These are phyloP conservation scores for Eupithecia insigniata DNA, from an alignment of 2,888 invertebrate species.

Conservation along the genomic window DNA sequence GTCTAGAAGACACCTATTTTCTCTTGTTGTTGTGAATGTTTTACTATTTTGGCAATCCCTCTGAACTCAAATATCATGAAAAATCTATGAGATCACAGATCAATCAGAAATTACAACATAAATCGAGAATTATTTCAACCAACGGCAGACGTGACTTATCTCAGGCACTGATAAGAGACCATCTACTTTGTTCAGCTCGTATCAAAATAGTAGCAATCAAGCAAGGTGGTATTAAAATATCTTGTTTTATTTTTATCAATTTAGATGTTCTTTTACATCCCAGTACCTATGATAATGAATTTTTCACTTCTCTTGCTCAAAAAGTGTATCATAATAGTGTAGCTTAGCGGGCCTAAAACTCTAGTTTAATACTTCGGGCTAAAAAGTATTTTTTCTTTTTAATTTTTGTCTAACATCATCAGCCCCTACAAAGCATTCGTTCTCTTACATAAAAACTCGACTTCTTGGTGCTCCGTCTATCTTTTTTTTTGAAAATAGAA, in stretches of 20 bases:
- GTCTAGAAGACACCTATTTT: too few relatives aligned
- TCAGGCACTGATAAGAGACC: constrained; percentile 4
- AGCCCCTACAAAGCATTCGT: too few relatives aligned
- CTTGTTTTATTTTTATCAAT: background rate
- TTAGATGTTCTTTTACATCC: background rate
- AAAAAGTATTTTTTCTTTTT: too few relatives aligned
- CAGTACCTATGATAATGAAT: background rate
- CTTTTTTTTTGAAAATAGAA: too few relatives aligned
- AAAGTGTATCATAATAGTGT: too few relatives aligned
- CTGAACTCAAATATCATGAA: background rate
- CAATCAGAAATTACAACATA: background rate
- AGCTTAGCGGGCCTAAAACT: too few relatives aligned
- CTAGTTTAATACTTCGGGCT: too few relatives aligned
- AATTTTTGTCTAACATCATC: too few relatives aligned
- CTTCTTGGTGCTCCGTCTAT: too few relatives aligned
- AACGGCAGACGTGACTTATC: constrained; percentile 11
- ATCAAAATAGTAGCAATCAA: background rate
- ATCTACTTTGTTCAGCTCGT: background rate
- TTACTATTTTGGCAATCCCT: background rate
- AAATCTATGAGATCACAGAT: background rate
- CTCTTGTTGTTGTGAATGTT: too few relatives aligned
- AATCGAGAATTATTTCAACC: constrained; percentile 2
- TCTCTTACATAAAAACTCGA: too few relatives aligned
- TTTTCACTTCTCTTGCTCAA: too few relatives aligned
- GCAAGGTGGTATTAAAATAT: background rate